Percentiles rank a stretch among this genome's conserved stretches.
Evolutionary conservation across 2,797 vertebrate genomes (phyloP).

Genomic region (Smutsia temminckii): DNA sequence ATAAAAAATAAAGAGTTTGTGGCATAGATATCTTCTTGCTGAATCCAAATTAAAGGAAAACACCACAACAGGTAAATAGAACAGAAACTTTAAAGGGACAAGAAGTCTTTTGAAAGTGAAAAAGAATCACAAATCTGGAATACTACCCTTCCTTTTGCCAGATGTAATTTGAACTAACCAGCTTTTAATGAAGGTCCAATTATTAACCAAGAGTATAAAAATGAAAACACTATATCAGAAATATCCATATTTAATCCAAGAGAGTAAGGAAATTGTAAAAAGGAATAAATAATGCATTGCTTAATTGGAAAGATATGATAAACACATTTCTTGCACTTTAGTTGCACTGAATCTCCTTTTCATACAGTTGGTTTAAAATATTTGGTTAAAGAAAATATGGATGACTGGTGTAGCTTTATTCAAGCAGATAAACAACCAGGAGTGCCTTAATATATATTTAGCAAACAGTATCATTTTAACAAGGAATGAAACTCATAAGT

Average conservation of each 20-base stretch:
- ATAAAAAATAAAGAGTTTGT: neutral
- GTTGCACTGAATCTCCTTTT: constrained; percentile 38
- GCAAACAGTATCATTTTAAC: constrained; percentile 68
- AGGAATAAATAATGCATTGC: constrained; percentile 28
- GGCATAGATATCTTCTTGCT: neutral
- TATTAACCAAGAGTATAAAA: constrained; percentile 10
- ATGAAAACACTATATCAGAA: neutral
- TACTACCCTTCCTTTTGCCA: neutral
- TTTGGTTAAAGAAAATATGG: neutral
- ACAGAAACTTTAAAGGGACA: neutral
- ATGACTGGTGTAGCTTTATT: constrained; percentile 37
- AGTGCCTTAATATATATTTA: constrained; percentile 71
- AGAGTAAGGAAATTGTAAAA: neutral
- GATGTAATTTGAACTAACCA: neutral
- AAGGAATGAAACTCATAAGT: constrained; percentile 68
- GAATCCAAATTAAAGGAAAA: constrained; percentile 25
- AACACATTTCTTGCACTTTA: neutral
- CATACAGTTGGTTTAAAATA: constrained; percentile 46
- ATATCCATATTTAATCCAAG: neutral
- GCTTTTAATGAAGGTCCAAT: neutral
- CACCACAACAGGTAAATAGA: neutral
- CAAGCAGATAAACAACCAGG: constrained; percentile 53
- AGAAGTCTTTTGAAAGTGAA: neutral
- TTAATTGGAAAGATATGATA: neutral
- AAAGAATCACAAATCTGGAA: neutral